A percentile compares a stretch with the other conserved stretches of the same genome.
phyloP scores from a whole-genome alignment of 2,113 vertebrate genomes.

The Scomber japonicus region DNA sequence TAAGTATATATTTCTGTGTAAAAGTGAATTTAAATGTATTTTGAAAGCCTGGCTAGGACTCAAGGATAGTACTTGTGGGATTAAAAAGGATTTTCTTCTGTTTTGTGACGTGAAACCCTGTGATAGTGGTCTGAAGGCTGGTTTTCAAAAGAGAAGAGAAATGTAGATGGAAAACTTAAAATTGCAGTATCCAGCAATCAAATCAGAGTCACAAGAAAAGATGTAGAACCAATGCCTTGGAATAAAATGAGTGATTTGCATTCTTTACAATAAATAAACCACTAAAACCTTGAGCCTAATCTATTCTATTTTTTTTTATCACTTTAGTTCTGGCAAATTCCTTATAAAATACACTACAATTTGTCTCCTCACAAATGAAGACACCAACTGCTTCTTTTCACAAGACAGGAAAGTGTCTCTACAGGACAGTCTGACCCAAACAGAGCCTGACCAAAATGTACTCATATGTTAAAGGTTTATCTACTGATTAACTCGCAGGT shows the following conservation, averaged over 20 bases:
- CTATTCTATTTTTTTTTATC: background rate
- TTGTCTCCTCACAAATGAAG: constrained; percentile 19
- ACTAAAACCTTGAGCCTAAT: background rate
- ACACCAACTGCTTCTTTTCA: constrained; percentile 41
- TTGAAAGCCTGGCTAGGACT: background rate
- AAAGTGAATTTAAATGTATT: constrained; percentile 10
- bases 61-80: background rate
- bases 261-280: constrained; percentile 1
- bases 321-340: constrained; percentile 14
- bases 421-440: constrained; percentile 3
- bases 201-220: constrained; percentile 29
- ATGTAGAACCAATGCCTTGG: constrained; percentile 16
- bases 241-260: background rate
- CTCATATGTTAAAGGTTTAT: constrained; percentile 3
- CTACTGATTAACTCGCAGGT: background rate
- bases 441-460: constrained; percentile 14
- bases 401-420: constrained; percentile 4
- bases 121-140: background rate
- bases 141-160: constrained; percentile 8
- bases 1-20: constrained; percentile 9
- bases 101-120: background rate
- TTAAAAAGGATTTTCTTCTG: constrained; percentile 5
- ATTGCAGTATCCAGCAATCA: constrained; percentile 12
- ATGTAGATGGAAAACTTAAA: constrained; percentile 19
- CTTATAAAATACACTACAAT: background rate